Conservation (phyloP, 1,140 invertebrate genomes). For the Dryas iulia region DNA sequence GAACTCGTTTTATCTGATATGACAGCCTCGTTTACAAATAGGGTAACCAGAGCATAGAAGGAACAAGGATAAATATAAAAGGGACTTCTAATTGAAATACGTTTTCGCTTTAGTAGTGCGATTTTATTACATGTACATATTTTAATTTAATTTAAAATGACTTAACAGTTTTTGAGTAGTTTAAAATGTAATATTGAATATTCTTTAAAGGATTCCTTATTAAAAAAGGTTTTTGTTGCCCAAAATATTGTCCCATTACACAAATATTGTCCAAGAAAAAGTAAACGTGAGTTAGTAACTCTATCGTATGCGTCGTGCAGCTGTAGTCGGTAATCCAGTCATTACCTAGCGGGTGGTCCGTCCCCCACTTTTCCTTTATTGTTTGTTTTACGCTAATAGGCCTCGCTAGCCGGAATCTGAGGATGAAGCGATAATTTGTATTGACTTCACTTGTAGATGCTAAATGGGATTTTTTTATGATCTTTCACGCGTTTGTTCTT, state of each 20-base stretch:
- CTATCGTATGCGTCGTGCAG: conserved; percentile 17
- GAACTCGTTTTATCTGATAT: conserved; percentile 25
- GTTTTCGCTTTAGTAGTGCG: background rate
- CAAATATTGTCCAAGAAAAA: conserved; percentile 1
- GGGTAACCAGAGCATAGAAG: conserved; percentile 6
- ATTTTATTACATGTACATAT: background rate
- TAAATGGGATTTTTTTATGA: background rate
- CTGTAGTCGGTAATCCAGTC: conserved; percentile 32
- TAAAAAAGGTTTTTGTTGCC: background rate
- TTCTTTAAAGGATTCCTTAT: background rate
- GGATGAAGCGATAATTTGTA: conserved; percentile 28
- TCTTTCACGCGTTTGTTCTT: background rate
- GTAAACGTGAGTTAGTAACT: conserved; percentile 9
- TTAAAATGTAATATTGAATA: too few relatives aligned
- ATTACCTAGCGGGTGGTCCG: conserved; percentile 35
- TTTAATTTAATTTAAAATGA: too few relatives aligned
- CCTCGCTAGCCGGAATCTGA: conserved; percentile 21
- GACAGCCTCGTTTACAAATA: conserved; percentile 6
- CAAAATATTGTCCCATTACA: background rate
- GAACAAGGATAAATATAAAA: background rate
- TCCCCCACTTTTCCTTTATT: conserved; percentile 32
- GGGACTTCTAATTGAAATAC: background rate
- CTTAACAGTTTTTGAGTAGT: too few relatives aligned
- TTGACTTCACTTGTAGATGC: conserved; percentile 8
- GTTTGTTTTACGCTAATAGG: conserved; percentile 38